Base-by-base conservation (phyloP, 64 coral and sea anemone genomes). In the Montipora capricornis region DNA sequence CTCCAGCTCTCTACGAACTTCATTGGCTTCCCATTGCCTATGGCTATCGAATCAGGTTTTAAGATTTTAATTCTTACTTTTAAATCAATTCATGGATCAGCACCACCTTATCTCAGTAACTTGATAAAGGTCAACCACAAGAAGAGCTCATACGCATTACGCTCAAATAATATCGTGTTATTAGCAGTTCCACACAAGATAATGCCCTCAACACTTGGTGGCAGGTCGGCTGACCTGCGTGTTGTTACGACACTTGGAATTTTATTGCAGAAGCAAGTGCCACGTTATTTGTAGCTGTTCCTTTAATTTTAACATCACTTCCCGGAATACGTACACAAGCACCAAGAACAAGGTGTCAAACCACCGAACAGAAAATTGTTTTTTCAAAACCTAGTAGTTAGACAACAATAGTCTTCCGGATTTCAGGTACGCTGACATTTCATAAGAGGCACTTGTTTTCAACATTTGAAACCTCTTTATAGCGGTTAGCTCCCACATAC, bases 21-120 rank as follows among this genome's bases (percentile, higher is more conserved):
- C 53, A 84, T 68, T 84, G 81, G 81, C 61, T 84, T 64, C 81
- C 81, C 14, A 84, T 84, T 68, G 61, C 11, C n/a, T n/a, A n/a
- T n/a, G n/a, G n/a, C 20, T 60, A 84, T 24, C 17, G 81, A 17
- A 84, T 84, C n/a, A 68, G 29, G n/a, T 84, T 64, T n/a, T n/a
- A n/a, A n/a, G n/a, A n/a, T n/a, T n/a, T n/a, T n/a, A n/a, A n/a
- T n/a, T n/a, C n/a, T n/a, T n/a, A n/a, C n/a, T n/a, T n/a, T n/a
- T n/a, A n/a, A n/a, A n/a, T n/a, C n/a, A n/a, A n/a, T n/a, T n/a
- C 52, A 84, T 62, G 82, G 62, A 22, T 12, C 45, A 19, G 82
- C 82, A 19, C 82, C 82, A 53, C 19, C 52, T 16, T 84, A 84
- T 58, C 45, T 80, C 64, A 60, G 46, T 83, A 9, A 83, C 2